Conservation (phyloP, 2,113 vertebrate genomes). For the Sander vitreus region DNA sequence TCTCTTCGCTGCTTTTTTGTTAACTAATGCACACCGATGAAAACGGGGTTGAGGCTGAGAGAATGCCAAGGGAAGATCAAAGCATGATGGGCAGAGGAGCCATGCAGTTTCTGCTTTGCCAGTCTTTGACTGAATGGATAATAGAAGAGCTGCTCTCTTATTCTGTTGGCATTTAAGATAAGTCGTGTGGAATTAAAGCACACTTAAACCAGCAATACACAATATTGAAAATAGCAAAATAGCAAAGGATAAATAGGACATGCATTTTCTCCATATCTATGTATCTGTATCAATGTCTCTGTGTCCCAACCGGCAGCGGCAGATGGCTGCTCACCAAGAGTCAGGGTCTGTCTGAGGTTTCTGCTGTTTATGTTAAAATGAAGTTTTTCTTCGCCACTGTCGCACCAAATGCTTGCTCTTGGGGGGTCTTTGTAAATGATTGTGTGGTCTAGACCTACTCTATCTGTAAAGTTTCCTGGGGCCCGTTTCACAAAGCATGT, state of each 20-base stretch:
- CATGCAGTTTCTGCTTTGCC: constrained; percentile 69
- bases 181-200: constrained; percentile 17
- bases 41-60: constrained; percentile 69
- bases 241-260: background rate
- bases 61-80: constrained; percentile 79
- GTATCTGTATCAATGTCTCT: too few relatives aligned
- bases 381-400: too few relatives aligned
- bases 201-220: background rate
- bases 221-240: background rate
- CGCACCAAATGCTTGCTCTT: too few relatives aligned
- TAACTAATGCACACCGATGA: constrained; percentile 71
- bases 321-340: too few relatives aligned
- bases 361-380: too few relatives aligned
- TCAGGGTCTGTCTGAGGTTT: too few relatives aligned
- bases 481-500: too few relatives aligned
- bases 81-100: constrained; percentile 61
- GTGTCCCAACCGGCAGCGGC: too few relatives aligned
- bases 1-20: constrained; percentile 67
- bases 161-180: constrained; percentile 26
- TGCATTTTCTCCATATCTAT: too few relatives aligned
- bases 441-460: too few relatives aligned
- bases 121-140: constrained; percentile 63
- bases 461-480: too few relatives aligned
- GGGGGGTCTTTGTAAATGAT: too few relatives aligned
- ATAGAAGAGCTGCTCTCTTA: constrained; percentile 29